Conservation (phyloP, 2,797 vertebrate species). For the Limnodromus scolopaceus region DNA sequence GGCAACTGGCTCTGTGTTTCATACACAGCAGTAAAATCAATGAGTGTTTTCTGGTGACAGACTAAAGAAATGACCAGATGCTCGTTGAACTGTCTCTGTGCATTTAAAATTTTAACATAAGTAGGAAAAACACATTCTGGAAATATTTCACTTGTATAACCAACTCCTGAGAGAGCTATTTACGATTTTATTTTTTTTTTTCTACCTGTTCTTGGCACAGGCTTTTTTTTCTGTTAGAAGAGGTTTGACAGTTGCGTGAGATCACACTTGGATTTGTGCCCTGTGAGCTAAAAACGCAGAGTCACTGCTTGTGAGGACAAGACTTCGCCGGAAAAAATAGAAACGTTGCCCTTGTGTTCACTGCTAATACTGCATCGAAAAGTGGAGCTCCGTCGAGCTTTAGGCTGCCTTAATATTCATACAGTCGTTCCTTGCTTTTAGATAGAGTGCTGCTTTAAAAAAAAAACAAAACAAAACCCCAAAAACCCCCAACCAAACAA, state of each 20-base stretch:
- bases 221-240: slow-evolving; percentile 42
- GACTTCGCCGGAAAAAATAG: slow-evolving; percentile 54
- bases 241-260: slow-evolving; percentile 65
- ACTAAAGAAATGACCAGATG: neutral
- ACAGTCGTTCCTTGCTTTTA: neutral
- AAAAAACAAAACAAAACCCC: neutral
- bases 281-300: slow-evolving; percentile 47
- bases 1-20: neutral
- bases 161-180: slow-evolving; percentile 4
- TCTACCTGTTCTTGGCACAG: slow-evolving; percentile 39
- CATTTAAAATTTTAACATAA: neutral
- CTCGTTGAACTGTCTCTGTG: neutral
- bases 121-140: neutral
- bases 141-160: neutral
- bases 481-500: neutral
- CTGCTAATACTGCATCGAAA: neutral
- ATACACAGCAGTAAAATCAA: neutral
- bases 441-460: neutral
- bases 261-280: slow-evolving; percentile 70
- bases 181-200: neutral
- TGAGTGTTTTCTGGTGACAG: neutral
- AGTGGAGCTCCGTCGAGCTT: neutral
- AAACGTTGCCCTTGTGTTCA: slow-evolving; percentile 42
- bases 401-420: neutral
- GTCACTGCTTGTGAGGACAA: slow-evolving; percentile 67